Evolutionary conservation across 2,797 vertebrate species (phyloP).

Genomic region (Diplodus puntazzo): DNA sequence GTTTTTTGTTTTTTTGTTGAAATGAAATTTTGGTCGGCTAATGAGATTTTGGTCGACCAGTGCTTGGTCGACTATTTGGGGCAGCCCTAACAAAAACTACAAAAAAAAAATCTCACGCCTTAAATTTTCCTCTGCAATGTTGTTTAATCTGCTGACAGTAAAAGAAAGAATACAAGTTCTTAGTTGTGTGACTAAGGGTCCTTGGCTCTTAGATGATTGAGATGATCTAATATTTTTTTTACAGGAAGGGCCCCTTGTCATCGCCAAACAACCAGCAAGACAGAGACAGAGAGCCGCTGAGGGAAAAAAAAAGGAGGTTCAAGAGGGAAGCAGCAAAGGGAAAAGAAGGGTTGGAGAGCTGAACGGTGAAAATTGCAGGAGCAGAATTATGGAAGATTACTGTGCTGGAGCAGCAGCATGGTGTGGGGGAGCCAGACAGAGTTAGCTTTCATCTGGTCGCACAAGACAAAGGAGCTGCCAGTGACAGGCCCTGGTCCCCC

Average conservation of each 20-base stretch:
- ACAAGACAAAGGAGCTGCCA: slow-evolving; percentile 77
- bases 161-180: background rate
- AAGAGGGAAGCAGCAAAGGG: slow-evolving; percentile 23
- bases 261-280: slow-evolving; percentile 9
- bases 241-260: background rate
- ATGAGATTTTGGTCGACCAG: too few species aligned
- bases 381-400: slow-evolving; percentile 80
- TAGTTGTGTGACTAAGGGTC: background rate
- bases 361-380: slow-evolving; percentile 71
- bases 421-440: slow-evolving; percentile 66
- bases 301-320: slow-evolving; percentile 24
- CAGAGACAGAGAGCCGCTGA: background rate
- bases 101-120: too few species aligned
- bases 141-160: too few species aligned
- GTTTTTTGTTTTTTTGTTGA: too few species aligned
- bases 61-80: too few species aligned
- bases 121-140: too few species aligned
- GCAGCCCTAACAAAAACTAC: too few species aligned
- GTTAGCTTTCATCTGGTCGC: slow-evolving; percentile 73
- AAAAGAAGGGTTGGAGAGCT: slow-evolving; percentile 45
- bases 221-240: background rate
- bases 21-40: too few species aligned
- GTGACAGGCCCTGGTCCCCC: slow-evolving; percentile 49
- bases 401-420: slow-evolving; percentile 69
- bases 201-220: background rate